These are phyloP conservation scores for Xestobium rufovillosum DNA, from an alignment of 2,888 invertebrate genomes.

Conservation along the genomic window DNA sequence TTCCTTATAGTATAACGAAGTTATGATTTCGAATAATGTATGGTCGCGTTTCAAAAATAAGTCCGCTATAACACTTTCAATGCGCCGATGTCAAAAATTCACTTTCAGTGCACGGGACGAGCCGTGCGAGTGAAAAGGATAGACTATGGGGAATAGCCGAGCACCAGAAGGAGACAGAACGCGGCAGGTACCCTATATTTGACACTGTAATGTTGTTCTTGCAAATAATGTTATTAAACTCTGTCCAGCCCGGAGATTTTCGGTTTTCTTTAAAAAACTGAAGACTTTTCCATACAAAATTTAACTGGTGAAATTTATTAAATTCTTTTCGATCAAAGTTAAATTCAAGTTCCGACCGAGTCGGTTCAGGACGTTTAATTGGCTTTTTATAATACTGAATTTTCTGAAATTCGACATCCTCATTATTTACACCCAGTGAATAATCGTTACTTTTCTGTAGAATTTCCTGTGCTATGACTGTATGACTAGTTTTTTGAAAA, in stretches of 20 bases:
- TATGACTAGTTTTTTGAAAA: conserved; percentile 12
- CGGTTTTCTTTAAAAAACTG: conserved; percentile 12
- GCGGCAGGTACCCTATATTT: conserved; percentile 13
- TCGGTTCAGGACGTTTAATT: conserved; percentile 13
- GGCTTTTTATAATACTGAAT: conserved; percentile 16
- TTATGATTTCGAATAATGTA: no score
- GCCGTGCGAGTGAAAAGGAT: no score
- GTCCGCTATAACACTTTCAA: no score
- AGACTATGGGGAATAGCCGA: no score
- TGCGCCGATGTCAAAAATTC: no score
- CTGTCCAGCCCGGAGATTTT: conserved; percentile 13
- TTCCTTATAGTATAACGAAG: no score
- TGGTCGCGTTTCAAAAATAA: no score
- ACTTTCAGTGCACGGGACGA: no score
- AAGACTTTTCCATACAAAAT: conserved; percentile 14
- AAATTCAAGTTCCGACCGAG: conserved; percentile 6
- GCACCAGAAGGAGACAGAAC: no score
- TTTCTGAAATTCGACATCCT: conserved; percentile 13
- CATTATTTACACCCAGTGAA: conserved; percentile 2
- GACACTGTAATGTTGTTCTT: conserved; percentile 17
- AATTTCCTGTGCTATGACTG: neutral
- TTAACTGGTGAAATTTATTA: conserved; percentile 8
- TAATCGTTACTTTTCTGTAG: conserved; percentile 12
- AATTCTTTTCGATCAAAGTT: conserved; percentile 11
- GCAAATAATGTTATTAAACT: conserved; percentile 13